Percentiles rank a stretch among this genome's conserved stretches.
phyloP scores from a whole-genome alignment of 2,888 invertebrate genomes.

The Calameuta idolon region DNA sequence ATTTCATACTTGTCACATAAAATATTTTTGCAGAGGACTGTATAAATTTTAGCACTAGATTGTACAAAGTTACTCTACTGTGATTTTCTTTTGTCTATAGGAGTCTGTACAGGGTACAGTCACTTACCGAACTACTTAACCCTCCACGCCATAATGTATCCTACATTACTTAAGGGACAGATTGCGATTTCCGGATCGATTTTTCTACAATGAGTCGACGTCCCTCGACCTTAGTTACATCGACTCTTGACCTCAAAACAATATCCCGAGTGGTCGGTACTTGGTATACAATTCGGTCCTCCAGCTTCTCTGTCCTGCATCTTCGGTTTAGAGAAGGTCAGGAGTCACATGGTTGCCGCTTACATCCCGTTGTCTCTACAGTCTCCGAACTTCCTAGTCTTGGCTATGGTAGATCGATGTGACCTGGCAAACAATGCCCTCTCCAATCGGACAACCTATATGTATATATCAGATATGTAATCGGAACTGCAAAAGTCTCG shows the following conservation, averaged over 20 bases:
- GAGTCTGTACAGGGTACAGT: no score
- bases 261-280: conserved; percentile 41
- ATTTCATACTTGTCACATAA: no score
- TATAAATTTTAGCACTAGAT: no score
- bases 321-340: conserved; percentile 7
- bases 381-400: background rate
- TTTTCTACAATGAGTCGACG: no score
- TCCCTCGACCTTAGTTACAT: background rate
- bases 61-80: no score
- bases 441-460: conserved; percentile 31
- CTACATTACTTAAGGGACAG: no score
- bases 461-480: background rate
- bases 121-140: no score
- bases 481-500: no score
- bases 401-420: conserved; percentile 37
- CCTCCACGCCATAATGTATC: no score
- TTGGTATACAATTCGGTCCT: conserved; percentile 47
- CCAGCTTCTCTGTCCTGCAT: conserved; percentile 4
- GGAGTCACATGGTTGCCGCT: background rate
- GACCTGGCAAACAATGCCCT: conserved; percentile 38
- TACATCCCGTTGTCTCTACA: background rate
- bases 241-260: conserved; percentile 53
- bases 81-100: no score
- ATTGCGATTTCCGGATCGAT: no score
- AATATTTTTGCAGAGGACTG: no score